phyloP scores from a whole-genome alignment of 2,113 vertebrate species.

The Halcyon senegalensis region DNA sequence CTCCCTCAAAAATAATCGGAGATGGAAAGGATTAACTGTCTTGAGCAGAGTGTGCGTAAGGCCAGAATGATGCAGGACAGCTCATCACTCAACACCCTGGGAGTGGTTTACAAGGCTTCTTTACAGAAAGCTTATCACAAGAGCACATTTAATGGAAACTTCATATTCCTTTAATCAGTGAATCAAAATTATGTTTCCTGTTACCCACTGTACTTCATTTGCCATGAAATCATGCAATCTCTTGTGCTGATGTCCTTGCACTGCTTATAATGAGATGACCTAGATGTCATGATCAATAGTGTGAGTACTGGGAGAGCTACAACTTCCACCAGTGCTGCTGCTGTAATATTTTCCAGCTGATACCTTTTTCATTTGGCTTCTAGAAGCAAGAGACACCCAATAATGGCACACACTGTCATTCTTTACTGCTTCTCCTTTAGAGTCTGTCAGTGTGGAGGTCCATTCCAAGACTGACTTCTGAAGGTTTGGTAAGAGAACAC shows the following conservation, averaged over 20 bases:
- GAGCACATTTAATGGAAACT: not conserved
- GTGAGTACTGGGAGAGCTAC: not conserved
- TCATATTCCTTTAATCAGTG: not conserved
- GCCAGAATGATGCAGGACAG: not conserved
- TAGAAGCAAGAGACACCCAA: not conserved
- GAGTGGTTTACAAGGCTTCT: not conserved
- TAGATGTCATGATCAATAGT: not conserved
- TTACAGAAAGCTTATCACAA: not conserved
- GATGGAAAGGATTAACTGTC: not conserved
- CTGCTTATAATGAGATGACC: not conserved
- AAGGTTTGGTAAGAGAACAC: not conserved
- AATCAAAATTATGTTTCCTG: constrained; percentile 16
- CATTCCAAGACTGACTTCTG: not conserved
- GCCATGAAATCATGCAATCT: not conserved
- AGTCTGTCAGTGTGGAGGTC: not conserved
- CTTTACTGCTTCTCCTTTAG: not conserved
- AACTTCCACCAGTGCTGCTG: not conserved
- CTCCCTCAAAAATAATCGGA: not conserved
- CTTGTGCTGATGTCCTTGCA: constrained; percentile 9
- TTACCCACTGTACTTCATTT: not conserved
- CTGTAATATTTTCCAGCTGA: not conserved
- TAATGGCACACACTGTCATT: not conserved
- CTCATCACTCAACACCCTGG: not conserved
- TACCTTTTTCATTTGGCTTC: not conserved
- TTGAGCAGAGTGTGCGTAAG: not conserved